These are phyloP conservation scores for Coregonus clupeaformis DNA, from an alignment of 2,113 vertebrate species.

Conservation along the genomic window DNA sequence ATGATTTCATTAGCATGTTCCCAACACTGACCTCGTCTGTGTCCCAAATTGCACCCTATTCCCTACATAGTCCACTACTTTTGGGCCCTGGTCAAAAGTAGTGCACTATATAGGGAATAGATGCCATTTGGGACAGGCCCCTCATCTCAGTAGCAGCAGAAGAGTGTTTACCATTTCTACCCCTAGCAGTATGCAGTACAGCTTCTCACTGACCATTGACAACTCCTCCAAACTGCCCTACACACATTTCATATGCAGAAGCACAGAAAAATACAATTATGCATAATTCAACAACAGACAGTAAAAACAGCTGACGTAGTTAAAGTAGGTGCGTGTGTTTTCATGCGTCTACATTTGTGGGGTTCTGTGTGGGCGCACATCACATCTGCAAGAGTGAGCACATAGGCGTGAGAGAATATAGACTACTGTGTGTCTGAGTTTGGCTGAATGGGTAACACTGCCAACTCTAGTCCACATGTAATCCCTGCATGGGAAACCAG, in stretches of 20 bases:
- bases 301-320: slow-evolving; percentile 60
- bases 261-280: slow-evolving; percentile 40
- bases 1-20: slow-evolving; percentile 41
- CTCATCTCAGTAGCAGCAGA: slow-evolving; percentile 1
- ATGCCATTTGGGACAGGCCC: too few relatives aligned
- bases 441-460: too few relatives aligned
- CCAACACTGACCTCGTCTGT: not conserved
- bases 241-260: slow-evolving; percentile 40
- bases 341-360: slow-evolving; percentile 7
- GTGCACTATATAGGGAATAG: too few relatives aligned
- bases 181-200: not conserved
- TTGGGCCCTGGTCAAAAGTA: too few relatives aligned
- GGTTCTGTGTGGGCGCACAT: slow-evolving; percentile 3
- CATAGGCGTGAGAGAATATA: not conserved
- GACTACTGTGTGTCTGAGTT: too few relatives aligned
- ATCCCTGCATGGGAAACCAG: too few relatives aligned
- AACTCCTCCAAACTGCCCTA: not conserved
- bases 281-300: slow-evolving; percentile 58
- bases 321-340: slow-evolving; percentile 35
- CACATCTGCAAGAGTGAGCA: not conserved
- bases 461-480: too few relatives aligned
- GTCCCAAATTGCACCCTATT: too few relatives aligned
- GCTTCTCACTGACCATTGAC: slow-evolving; percentile 32
- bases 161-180: slow-evolving; percentile 3
- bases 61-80: too few relatives aligned